Evolutionary conservation across 2,113 vertebrate species (phyloP).

Genomic region (Desmodus rotundus): DNA sequence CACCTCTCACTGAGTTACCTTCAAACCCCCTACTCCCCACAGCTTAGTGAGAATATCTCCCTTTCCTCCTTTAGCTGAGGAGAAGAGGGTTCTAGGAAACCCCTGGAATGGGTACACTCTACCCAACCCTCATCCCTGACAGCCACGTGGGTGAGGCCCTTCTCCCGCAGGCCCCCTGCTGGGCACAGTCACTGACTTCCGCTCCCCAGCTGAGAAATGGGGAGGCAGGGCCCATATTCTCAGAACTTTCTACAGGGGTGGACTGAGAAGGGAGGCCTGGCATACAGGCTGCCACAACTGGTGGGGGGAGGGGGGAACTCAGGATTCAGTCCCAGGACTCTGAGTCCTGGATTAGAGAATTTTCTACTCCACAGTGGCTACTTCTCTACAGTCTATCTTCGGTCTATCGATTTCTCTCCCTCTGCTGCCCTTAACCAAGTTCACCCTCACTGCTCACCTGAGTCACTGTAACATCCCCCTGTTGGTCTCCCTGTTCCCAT

Average conservation of each 20-base stretch:
- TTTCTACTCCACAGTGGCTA: neutral
- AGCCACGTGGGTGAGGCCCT: too few relatives aligned
- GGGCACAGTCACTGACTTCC: neutral
- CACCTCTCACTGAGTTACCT: neutral
- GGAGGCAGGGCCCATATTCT: neutral
- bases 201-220: neutral
- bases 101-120: too few relatives aligned
- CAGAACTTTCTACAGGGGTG: too few relatives aligned
- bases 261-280: neutral
- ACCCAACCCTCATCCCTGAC: neutral
- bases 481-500: neutral
- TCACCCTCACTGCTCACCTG: neutral
- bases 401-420: neutral
- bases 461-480: neutral
- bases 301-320: neutral
- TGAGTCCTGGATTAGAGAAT: neutral
- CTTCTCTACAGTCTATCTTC: neutral
- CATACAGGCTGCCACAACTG: neutral
- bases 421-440: neutral
- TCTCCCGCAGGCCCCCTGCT: rapidly evolving
- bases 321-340: neutral
- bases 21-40: neutral
- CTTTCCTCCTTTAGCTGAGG: neutral
- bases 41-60: neutral
- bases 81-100: neutral